These are phyloP conservation scores for Drosophila greeni DNA, from an alignment of 2,888 invertebrate species.

Conservation along the genomic window DNA sequence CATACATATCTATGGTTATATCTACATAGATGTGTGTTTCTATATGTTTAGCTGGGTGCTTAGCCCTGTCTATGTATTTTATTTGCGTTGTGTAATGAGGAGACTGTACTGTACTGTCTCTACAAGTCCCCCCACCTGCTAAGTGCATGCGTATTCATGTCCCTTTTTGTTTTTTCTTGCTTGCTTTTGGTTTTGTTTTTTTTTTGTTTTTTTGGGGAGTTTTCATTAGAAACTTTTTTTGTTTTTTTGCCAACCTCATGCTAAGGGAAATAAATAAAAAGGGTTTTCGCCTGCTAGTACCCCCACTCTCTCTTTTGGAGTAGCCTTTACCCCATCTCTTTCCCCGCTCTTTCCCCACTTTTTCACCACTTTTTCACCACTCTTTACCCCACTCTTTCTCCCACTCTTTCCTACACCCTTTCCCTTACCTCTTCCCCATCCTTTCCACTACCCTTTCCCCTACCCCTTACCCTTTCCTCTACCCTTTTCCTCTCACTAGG, in stretches of 20 bases:
- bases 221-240: conserved; percentile 68
- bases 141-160: conserved; percentile 36
- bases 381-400: too few species aligned
- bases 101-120: background rate
- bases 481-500: background rate
- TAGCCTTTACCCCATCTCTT: too few species aligned
- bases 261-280: conserved; percentile 63
- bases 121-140: background rate
- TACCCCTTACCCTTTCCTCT: background rate
- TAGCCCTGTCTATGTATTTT: conserved; percentile 9
- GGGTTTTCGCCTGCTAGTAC: conserved; percentile 60
- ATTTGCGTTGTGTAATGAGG: conserved; percentile 56
- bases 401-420: too few species aligned
- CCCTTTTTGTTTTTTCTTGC: conserved; percentile 32
- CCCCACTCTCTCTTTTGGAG: too few species aligned
- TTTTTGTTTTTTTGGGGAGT: conserved; percentile 54
- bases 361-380: too few species aligned
- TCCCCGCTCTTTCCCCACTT: too few species aligned
- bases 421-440: too few species aligned
- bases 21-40: background rate
- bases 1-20: background rate
- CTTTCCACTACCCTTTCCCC: too few species aligned
- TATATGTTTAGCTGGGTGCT: background rate
- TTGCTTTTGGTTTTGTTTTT: conserved; percentile 38
- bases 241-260: conserved; percentile 56